Evolutionary conservation across 2,888 invertebrate genomes (phyloP), one percentile per base, ranked within the genome.

Genomic region (Trachelus iudaicus): DNA sequence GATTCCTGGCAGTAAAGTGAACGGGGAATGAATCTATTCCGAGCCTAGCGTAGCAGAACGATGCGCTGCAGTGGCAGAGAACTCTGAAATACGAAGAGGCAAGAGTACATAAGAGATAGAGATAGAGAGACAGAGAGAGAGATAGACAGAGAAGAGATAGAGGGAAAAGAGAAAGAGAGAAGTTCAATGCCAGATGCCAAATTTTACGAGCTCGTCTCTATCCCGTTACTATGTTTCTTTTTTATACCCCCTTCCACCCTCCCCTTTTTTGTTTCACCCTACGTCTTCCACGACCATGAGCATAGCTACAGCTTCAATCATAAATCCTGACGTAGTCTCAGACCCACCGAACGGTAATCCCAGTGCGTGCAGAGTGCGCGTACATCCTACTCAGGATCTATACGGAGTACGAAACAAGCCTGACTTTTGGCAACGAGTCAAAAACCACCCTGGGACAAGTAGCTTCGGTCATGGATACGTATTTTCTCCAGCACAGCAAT

Each of bases 251-350:
- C 73, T 69, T 69, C 75, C 56, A 68, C 69, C 34, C 69, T 34
- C 56, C 30, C 69, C 37, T 15, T 37, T 69, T 33, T 75, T 35
- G 35, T 68, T 75, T 69, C 77, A 35, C 80, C 81, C 75, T 79
- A 81, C 81, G 84, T 85, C 86, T 86, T 83, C 82, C 86, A 80
- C 81, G 85, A 82, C 23, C 23, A 82, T 82, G 79, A 85, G 85
- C 85, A 83, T 56, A 23, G 56, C 56, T 56, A 9, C 81, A 86
- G 85, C 85, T 85, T 87, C 88, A 85, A 87, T 88, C 88, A 87
- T 88, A 88, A 88, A 87, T 88, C 84, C 87, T 81, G 83, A 84
- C 85, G 82, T 82, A 83, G 85, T 83, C 85, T 83, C 79, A 40
- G 69, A 74, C 56, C 71, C 15, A 71, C 56, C 73, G 82, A 81